Base-by-base conservation (phyloP, 2,797 vertebrate species). In the Sebastes paucispinis region DNA sequence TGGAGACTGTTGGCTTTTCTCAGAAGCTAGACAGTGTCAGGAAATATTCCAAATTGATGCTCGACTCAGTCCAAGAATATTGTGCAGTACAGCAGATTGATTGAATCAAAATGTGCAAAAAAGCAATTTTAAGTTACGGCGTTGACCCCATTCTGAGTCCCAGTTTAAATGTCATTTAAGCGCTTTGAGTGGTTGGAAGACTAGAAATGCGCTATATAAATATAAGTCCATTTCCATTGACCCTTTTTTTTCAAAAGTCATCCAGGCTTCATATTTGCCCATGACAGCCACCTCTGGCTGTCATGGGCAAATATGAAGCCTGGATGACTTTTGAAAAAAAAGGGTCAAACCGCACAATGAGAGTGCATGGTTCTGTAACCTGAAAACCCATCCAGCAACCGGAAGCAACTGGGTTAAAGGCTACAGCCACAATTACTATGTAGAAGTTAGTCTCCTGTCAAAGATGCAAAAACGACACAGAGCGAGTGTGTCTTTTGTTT, bases 371-470 rank as follows among this genome's bases (percentile, higher is more conserved):
- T 76, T 87, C 64, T 31, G 74, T 86, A 81, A 82, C 78, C 65
- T 87, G 75, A 79, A 90, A 87, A 74, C 79, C 14, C 25, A 43
- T 85, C 79, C 80, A 75, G 70, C 83, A 81, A 80, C 81, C 77
- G 81, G 86, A 92, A 91, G 81, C 83, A 86, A 47, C 75, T 75
- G 81, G 83, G 90, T 88, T 89, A 80, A 92, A 92, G 65, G 83
- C 84, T 63, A 74, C 25, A 73, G 75, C 90, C 92, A 91, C 87
- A 93, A 89, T 95, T 91, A 66, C 87, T 90, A 86, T 87, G 88
- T 90, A 77, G 75, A 69, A 71, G 70, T 65, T 83, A 31, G 55
- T 74, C 65, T 81, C 62, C 75, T 83, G 81, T 89, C 75, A 83
- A 60, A 75, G 63, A 89, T 69, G 73, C 78, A 73, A 75, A 87